phyloP scores from a whole-genome alignment of 2,797 vertebrate species.

The Apogon talboti region DNA sequence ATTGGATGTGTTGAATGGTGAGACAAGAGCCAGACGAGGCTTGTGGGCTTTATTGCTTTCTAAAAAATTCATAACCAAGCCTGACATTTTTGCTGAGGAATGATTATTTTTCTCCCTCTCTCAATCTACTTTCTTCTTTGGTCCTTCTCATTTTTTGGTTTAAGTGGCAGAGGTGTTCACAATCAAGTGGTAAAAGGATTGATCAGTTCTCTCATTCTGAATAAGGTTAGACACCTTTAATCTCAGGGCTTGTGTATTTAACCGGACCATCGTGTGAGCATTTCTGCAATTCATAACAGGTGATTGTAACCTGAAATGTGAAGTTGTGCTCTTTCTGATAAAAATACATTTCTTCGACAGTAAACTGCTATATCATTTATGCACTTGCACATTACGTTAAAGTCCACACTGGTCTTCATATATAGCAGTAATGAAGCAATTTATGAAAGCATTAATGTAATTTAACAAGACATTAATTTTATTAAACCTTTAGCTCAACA shows the following conservation, averaged over 20 bases:
- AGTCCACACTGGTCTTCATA: not conserved
- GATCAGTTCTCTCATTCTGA: constrained; percentile 51
- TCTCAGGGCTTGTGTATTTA: constrained; percentile 18
- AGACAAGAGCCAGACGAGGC: constrained; percentile 64
- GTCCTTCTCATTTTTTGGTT: constrained; percentile 51
- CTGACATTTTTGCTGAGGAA: constrained; percentile 78
- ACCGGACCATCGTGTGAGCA: constrained; percentile 16
- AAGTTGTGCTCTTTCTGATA: not conserved
- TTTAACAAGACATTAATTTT: constrained; percentile 1
- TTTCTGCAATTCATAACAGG: constrained; percentile 28
- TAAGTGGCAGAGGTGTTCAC: constrained; percentile 72
- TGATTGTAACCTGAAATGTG: not conserved
- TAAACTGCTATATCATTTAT: not conserved
- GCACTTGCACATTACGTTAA: not conserved
- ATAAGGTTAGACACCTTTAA: constrained; percentile 40
- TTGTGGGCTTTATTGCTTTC: constrained; percentile 77
- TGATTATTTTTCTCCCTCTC: constrained; percentile 60
- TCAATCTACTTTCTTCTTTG: constrained; percentile 60
- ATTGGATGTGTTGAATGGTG: constrained; percentile 72
- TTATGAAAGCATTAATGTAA: constrained; percentile 2
- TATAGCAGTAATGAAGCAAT: not conserved
- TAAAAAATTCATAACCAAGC: constrained; percentile 78
- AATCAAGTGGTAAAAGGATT: constrained; percentile 64
- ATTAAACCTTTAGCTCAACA: not conserved
- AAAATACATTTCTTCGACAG: too few species aligned